Base-by-base conservation (phyloP, 2,113 vertebrate species). In the Siniperca chuatsi region DNA sequence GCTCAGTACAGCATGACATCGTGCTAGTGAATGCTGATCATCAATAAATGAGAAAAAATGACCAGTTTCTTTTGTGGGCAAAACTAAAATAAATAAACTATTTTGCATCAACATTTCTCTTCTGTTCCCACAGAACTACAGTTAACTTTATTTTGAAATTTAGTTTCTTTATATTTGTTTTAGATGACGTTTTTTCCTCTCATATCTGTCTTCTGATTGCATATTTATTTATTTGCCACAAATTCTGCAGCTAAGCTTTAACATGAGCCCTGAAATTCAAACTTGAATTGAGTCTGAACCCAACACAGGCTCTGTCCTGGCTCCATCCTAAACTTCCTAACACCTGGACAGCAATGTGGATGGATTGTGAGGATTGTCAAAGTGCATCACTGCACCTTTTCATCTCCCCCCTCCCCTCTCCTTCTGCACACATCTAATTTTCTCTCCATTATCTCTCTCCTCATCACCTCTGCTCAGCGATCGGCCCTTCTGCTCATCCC, bases 391-490 rank as follows among this genome's bases (percentile, higher is more conserved):
- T 50, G 70, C 40, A 21, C 21, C 33, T 69, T 9, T 60, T 25
- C 20, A 20, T 44, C 68, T 3, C 29, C 52, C 6, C 9, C 10
- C 62, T 2, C 3, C 8, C 8, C 46, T 16, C n/a, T 1, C 42
- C n/a, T 23, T 64, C 58, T 44, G 57, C 46, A 54, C 54, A 58
- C 25, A 23, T 58, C 40, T 40, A 5, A 40, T 71, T 61, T 37
- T 77, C 61, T 55, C 48, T 71, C 54, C 42, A 48, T 82, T 57
- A 46, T 48, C 70, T 58, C 55, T 42, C 52, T 23, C 20, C 71
- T 60, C 72, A 61, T 75, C 54, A 75, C 21, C 52, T 29, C 80
- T 23, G 40, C 67, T 37, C 55, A 25, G 25, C 25, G 25, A 25
- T 25, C 25, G 25, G 25, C 25, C 25, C 21, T 42, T 29, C 80